Percentiles rank a stretch among this genome's conserved stretches.
These are phyloP conservation scores for Chondrilla cf. caribensis DNA, from an alignment of 37 sponge, comb jelly and placozoan species.

Conservation along the genomic window DNA sequence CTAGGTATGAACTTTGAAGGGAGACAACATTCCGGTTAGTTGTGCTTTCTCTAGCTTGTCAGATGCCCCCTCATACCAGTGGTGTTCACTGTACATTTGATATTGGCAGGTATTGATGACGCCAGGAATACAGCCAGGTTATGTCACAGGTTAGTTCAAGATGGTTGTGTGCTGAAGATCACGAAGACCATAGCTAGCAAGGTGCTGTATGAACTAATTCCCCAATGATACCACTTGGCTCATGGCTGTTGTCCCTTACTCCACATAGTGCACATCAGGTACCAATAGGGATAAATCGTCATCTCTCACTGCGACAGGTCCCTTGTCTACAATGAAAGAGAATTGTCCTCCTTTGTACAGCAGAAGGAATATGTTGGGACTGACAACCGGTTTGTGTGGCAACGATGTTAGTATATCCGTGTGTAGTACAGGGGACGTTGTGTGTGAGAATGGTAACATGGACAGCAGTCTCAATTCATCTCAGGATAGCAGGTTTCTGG, in stretches of 20 bases:
- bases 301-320: no score
- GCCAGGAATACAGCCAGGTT: conserved; percentile 82
- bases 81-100: neutral
- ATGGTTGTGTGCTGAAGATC: conserved; percentile 65
- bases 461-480: neutral
- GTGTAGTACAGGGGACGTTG: neutral
- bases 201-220: no score
- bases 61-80: no score
- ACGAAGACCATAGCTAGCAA: no score
- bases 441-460: neutral
- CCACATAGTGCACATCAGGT: no score
- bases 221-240: no score
- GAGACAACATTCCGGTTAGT: conserved; percentile 75
- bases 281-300: no score
- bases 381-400: no score
- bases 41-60: no score
- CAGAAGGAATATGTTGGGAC: no score
- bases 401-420: neutral
- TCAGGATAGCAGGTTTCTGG: neutral
- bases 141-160: conserved; percentile 59
- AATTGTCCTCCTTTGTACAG: no score
- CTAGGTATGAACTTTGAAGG: conserved; percentile 72
- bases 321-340: neutral
- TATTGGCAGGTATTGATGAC: conserved; percentile 75
- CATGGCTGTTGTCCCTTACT: no score